Evolutionary conservation across 2,797 vertebrate genomes (phyloP).

Genomic region (Pelochelys cantorii): DNA sequence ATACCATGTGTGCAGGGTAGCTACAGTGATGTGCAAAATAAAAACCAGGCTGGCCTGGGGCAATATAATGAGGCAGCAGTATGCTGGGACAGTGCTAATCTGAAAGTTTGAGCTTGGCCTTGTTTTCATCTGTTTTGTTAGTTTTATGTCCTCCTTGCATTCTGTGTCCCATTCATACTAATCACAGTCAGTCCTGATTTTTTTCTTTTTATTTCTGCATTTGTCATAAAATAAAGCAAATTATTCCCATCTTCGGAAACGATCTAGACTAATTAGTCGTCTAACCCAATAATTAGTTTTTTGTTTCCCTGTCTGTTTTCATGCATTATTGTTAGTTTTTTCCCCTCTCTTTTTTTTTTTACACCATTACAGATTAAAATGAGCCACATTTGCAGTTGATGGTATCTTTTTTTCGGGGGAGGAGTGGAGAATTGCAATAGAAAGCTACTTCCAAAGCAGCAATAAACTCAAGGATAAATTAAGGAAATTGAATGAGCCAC

Average conservation of each 20-base stretch:
- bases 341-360: slow-evolving; percentile 81
- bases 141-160: slow-evolving; percentile 84
- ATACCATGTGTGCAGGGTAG: slow-evolving; percentile 38
- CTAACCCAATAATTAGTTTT: slow-evolving; percentile 90
- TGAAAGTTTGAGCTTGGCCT: slow-evolving; percentile 81
- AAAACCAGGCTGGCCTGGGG: slow-evolving; percentile 69
- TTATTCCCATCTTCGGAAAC: slow-evolving; percentile 87
- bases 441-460: slow-evolving; percentile 85
- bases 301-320: slow-evolving; percentile 88
- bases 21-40: slow-evolving; percentile 29
- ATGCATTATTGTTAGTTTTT: slow-evolving; percentile 87
- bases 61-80: slow-evolving; percentile 55
- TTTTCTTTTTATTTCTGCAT: slow-evolving; percentile 88
- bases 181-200: slow-evolving; percentile 85
- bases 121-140: slow-evolving; percentile 83
- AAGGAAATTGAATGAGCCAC: slow-evolving; percentile 89
- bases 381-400: slow-evolving; percentile 88
- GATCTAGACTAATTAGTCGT: slow-evolving; percentile 89
- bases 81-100: slow-evolving; percentile 72
- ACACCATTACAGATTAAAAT: slow-evolving; percentile 88
- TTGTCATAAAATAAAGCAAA: slow-evolving; percentile 91
- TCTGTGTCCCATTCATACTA: slow-evolving; percentile 84
- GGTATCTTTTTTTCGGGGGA: slow-evolving; percentile 84
- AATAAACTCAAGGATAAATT: slow-evolving; percentile 89
- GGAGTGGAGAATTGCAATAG: slow-evolving; percentile 85